phyloP scores from a whole-genome alignment of 2,113 vertebrate species.

The Pteronura brasiliensis region DNA sequence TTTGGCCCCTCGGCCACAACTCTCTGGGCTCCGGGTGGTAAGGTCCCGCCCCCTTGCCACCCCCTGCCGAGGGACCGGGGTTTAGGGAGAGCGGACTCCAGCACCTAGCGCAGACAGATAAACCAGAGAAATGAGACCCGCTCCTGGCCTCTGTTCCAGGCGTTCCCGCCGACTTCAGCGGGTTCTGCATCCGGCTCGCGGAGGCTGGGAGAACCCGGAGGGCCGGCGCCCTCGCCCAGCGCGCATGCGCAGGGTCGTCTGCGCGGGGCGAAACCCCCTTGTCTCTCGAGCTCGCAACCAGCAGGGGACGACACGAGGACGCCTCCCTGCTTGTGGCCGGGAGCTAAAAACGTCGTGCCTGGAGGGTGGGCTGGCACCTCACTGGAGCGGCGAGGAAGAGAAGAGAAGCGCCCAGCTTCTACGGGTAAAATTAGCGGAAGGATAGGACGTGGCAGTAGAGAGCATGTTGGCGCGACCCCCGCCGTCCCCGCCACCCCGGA shows the following conservation, averaged over 20 bases:
- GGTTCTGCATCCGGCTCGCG: rapidly evolving
- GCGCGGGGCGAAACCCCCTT: rapidly evolving
- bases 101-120: neutral
- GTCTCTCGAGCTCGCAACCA: rapidly evolving
- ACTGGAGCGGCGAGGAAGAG: rapidly evolving
- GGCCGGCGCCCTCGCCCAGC: rapidly evolving
- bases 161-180: rapidly evolving
- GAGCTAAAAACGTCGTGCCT: rapidly evolving
- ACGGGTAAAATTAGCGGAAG: neutral
- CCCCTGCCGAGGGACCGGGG: no score
- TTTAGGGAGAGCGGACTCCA: neutral
- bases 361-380: rapidly evolving
- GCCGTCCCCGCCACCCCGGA: neutral
- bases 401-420: neutral
- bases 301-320: constrained; percentile 32
- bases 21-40: neutral
- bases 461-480: neutral
- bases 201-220: rapidly evolving
- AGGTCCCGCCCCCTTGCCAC: neutral
- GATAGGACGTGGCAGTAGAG: neutral
- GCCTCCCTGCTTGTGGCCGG: neutral
- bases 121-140: neutral
- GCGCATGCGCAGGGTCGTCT: neutral
- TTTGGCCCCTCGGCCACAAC: neutral
- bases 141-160: neutral